These are phyloP conservation scores for Cristatella mucedo DNA, from an alignment of 2,888 invertebrate species.

Conservation along the genomic window DNA sequence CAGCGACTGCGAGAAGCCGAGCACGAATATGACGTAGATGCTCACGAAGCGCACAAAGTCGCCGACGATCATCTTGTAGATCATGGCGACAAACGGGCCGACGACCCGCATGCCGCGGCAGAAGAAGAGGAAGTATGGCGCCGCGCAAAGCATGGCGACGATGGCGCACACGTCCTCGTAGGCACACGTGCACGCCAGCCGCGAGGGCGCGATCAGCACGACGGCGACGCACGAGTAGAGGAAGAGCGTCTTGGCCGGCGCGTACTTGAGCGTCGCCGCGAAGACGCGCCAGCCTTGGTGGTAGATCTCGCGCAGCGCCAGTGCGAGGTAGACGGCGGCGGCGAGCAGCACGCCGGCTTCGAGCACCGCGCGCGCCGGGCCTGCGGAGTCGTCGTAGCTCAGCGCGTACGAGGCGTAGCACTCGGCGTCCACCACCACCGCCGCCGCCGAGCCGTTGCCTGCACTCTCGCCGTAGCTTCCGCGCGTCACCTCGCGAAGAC, in stretches of 20 bases:
- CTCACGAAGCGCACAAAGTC: slow-evolving; percentile 85
- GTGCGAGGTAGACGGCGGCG: slow-evolving; percentile 63
- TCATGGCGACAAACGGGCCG: slow-evolving; percentile 99
- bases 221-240: slow-evolving; percentile 77
- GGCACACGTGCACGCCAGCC: slow-evolving; percentile 62
- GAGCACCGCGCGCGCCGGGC: slow-evolving; percentile 53
- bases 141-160: slow-evolving; percentile 81
- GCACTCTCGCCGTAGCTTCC: too few species aligned
- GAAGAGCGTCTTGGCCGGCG: slow-evolving; percentile 81
- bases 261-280: slow-evolving; percentile 38
- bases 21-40: slow-evolving; percentile 88
- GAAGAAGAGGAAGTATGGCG: slow-evolving; percentile 91
- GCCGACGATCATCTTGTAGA: slow-evolving; percentile 93
- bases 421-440: too few species aligned
- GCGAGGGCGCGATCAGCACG: slow-evolving; percentile 63
- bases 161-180: slow-evolving; percentile 80
- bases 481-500: too few species aligned
- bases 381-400: too few species aligned
- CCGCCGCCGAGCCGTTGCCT: too few species aligned
- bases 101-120: slow-evolving; percentile 94
- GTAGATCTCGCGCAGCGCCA: slow-evolving; percentile 68
- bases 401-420: too few species aligned
- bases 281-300: slow-evolving; percentile 86
- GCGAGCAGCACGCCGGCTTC: slow-evolving; percentile 66
- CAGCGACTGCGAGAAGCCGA: slow-evolving; percentile 69